Evolutionary conservation across 1,140 invertebrate genomes (phyloP), one percentile per base, ranked within the genome.

Genomic region (Drosophila erecta): DNA sequence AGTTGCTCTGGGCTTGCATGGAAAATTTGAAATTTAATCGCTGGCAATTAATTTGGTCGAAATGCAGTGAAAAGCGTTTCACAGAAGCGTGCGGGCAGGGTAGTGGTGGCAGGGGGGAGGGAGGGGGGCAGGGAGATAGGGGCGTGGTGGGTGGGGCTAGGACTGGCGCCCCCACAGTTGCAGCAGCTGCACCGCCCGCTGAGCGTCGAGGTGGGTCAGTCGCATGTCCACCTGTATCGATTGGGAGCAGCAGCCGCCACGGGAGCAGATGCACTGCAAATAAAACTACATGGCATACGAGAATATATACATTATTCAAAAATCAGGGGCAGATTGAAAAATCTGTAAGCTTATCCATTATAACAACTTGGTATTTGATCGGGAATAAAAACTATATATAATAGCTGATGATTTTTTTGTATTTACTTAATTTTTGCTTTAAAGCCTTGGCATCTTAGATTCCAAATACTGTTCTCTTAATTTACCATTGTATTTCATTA

Each of bases 21-120:
- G 84, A 89, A 89, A 89, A 89, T 89, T 89, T 89, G 84, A 89
- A 89, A 89, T 89, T 89, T 89, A 89, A 89, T 89, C 84, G 84
- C 84, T 84, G 38, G 85, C 84, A 89, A 89, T 89, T 89, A 89
- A 89, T 89, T 89, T 90, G 57, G 67, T 67, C 67, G 67, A 89
- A 89, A 84, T 80, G 80, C 46, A 76, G 47, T 37, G 47, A 70
- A 72, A 64, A 69, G 65, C 65, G 50, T 54, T 46, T 15, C 56
- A 53, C 56, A 62, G 27, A 57, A 7, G 65, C 27, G 24, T 38
- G 38, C 14, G 44, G 6, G 3, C 4, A 0, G 15, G 4, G 1
- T 17, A 17, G 17, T 17, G 17, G 17, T 1, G 17, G 17, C 17
- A 17, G 17, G 17, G 17, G 17, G 17, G 17, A 17, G 17, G 17